Base-by-base conservation (phyloP, 23 tunicate genomes). In the Ciona savignyi region DNA sequence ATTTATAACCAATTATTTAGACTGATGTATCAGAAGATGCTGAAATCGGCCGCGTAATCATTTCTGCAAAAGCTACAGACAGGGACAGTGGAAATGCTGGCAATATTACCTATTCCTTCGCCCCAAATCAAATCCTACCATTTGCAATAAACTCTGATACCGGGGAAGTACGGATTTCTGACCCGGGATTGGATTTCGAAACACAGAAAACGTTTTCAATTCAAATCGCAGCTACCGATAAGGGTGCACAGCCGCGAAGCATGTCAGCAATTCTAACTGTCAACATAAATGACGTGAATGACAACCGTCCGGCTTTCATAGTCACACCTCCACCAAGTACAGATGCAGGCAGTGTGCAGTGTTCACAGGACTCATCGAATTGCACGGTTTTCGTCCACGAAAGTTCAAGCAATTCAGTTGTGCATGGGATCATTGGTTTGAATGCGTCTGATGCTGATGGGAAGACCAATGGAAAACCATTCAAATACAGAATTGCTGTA, bases 361-460 rank as follows among this genome's bases (percentile, higher is more conserved):
- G 82, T 63, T 71, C 77, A 42, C 62, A 4, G 6, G 61, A 65
- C 28, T 73, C 71, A 51, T 72, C 78, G 22, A 83, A 83, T 61
- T 76, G 89, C 62, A 77, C 81, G 1, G 81, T 77, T 21, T 70
- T 30, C 27, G 77, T 76, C 0, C 78, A 64, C 31, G 82, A 83
- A 22, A 64, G 78, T 51, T 25, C 81, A 4, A 63, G 62, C 29
- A 67, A 70, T 25, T 30, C 81, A 0, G 81, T 76, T 63, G 77
- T 49, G 28, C 61, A 70, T 23, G 89, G 89, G 2, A 25, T 83
- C 4, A 72, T 77, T 3, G 20, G 30, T 11, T 68, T 82, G 66
- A 82, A 74, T 33, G 80, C 87, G 1, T 56, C 80, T 23, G 87
- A 82, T 60, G 80, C 73, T 2, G 87, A 82, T 60, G 80, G 87